Evolutionary conservation across 2,113 vertebrate genomes (phyloP), one percentile per base, ranked within the genome.

Genomic region (Otocyon megalotis): DNA sequence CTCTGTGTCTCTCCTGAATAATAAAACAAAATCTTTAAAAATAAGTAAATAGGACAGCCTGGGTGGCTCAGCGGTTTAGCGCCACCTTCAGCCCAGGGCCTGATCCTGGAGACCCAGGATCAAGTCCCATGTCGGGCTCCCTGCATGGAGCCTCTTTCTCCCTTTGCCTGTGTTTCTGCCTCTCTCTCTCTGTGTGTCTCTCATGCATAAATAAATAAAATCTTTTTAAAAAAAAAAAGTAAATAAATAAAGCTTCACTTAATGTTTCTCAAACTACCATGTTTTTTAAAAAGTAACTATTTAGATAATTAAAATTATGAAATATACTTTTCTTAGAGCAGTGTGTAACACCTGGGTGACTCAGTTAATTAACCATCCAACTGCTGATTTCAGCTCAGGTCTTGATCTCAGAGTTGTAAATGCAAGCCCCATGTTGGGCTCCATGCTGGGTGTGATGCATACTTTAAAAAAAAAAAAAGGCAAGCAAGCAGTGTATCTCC

Each of bases 301-400:
- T 77, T 93, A n/a, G 28, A 81, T 6, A 93, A 28, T 50, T 65
- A 58, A 54, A 77, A 89, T 60, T 90, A 60, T 92, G 63, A 85
- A 63, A 81, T 26, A 16, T 58, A 62, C 89, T 89, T 87, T 95
- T 95, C 90, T 97, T 88, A 86, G 17, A 16, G 3, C 19, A 50
- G 28, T 28, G 62, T 63, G 62, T 26, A 4, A 5, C 26, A 28
- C 26, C 62, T 63, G 26, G 10, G 67, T 69, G 8, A 32, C 32
- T 69, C 67, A 69, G 67, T 69, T 16, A 1, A 8, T n/a, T n/a
- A 69, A n/a, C 8, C 65, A n/a, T n/a, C 16, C 17, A 0, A 69
- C 32, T 19, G 8, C n/a, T 69, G 32, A 35, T 35, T n/a, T 69
- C 67, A 35, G 32, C 16, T 69, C 67, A 69, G 32, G 32, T 69